phyloP scores from a whole-genome alignment of 2,113 vertebrate species.

The Anguilla rostrata region DNA sequence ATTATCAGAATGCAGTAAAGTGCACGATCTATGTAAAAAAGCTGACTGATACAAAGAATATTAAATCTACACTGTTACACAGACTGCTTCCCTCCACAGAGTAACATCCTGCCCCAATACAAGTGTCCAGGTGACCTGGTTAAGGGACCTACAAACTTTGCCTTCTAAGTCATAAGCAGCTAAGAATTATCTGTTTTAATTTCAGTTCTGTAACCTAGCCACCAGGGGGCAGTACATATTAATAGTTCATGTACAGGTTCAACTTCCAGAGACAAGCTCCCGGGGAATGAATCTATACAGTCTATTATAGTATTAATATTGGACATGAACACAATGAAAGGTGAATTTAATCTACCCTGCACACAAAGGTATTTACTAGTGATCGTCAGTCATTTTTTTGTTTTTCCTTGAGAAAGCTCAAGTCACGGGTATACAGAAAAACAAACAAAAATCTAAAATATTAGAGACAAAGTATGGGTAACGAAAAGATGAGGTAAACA shows the following conservation, averaged over 20 bases:
- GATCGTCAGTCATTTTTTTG: slow-evolving; percentile 8
- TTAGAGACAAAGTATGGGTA: neutral
- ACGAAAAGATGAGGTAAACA: neutral
- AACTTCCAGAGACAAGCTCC: neutral
- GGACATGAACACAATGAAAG: neutral
- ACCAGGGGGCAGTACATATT: slow-evolving; percentile 11
- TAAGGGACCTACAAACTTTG: neutral
- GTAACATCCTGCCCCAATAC: neutral
- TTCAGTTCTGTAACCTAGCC: slow-evolving; percentile 1
- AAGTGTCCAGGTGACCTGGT: neutral
- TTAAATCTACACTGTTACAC: neutral
- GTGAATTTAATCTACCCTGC: neutral
- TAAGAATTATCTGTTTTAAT: neutral
- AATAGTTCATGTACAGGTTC: neutral
- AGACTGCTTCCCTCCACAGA: neutral
- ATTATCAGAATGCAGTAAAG: neutral
- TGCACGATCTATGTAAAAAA: neutral
- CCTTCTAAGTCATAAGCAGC: neutral
- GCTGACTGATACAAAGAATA: neutral
- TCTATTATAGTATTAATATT: neutral
- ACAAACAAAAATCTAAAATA: neutral
- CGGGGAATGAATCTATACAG: neutral
- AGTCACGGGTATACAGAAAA: neutral
- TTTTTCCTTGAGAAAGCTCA: neutral
- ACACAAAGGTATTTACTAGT: neutral